Conservation (phyloP, 2,797 vertebrate species). For the Tragopan temminckii region DNA sequence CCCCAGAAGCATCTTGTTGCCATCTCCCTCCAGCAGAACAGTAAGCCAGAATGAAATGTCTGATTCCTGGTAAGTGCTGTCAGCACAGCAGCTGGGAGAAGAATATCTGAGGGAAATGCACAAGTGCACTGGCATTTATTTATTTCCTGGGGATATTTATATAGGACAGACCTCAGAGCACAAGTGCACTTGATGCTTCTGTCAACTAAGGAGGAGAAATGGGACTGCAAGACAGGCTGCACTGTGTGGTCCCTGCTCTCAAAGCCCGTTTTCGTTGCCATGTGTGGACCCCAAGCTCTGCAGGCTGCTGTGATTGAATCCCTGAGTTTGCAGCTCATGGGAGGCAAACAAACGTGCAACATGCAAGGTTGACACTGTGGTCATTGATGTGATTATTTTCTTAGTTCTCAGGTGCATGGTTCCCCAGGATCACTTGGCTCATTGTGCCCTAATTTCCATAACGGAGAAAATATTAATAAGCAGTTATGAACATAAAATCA, state of each 20-base stretch:
- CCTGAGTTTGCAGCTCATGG: neutral
- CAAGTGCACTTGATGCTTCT: slow-evolving; percentile 70
- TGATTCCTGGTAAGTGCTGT: slow-evolving; percentile 71
- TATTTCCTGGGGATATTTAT: slow-evolving; percentile 81
- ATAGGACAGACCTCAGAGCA: slow-evolving; percentile 74
- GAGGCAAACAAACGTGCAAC: neutral
- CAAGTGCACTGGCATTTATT: slow-evolving; percentile 75
- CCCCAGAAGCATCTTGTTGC: slow-evolving; percentile 73
- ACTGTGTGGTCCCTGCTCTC: neutral
- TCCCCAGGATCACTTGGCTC: neutral
- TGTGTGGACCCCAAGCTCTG: slow-evolving; percentile 13
- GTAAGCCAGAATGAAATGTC: slow-evolving; percentile 69
- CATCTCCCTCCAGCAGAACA: slow-evolving; percentile 64
- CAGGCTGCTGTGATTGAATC: neutral
- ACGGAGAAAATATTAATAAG: neutral
- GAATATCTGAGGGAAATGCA: slow-evolving; percentile 74
- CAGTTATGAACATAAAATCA: neutral
- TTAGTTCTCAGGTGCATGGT: neutral
- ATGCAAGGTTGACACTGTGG: neutral
- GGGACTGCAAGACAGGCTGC: slow-evolving; percentile 43
- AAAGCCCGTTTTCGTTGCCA: neutral
- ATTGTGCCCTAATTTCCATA: neutral
- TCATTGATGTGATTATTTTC: neutral
- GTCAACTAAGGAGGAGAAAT: slow-evolving; percentile 60
- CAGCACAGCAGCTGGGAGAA: slow-evolving; percentile 76